Evolutionary conservation across 2,113 vertebrate species (phyloP).

Genomic region (Clarias macrocephalus): DNA sequence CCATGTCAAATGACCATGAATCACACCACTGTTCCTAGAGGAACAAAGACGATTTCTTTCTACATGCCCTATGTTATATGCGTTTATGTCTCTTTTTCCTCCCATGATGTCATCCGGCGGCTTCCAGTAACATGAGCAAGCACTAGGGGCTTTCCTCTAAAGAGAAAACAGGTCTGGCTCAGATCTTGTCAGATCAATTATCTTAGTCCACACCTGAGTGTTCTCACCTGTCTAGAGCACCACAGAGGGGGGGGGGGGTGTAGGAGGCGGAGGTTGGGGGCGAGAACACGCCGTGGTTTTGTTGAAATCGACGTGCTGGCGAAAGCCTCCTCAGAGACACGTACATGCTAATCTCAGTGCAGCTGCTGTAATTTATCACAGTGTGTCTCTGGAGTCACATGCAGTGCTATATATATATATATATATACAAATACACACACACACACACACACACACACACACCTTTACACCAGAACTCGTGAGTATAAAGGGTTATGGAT

Average conservation of each 20-base stretch:
- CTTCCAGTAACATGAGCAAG: background rate
- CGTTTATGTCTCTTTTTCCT: background rate
- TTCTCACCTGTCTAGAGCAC: background rate
- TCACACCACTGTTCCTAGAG: background rate
- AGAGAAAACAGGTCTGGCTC: background rate
- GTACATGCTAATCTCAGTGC: conserved; percentile 6
- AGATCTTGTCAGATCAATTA: background rate
- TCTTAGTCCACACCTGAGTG: background rate
- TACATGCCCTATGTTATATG: background rate
- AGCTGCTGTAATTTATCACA: conserved; percentile 26
- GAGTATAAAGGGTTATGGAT: background rate
- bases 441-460: background rate
- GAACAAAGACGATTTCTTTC: too few species aligned
- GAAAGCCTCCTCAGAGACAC: background rate
- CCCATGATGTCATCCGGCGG: background rate
- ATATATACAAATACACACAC: background rate
- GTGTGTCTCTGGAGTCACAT: conserved; percentile 3
- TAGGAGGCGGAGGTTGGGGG: background rate
- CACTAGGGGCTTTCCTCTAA: background rate
- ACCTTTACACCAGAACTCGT: background rate
- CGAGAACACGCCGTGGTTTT: background rate
- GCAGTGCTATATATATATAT: background rate
- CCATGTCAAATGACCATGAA: background rate
- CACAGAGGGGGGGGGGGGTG: background rate
- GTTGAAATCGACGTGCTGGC: background rate